A percentile compares a stretch with the other conserved stretches of the same genome.
Evolutionary conservation across 1,140 invertebrate species (phyloP).

Genomic region (Tetramorium simillimum): DNA sequence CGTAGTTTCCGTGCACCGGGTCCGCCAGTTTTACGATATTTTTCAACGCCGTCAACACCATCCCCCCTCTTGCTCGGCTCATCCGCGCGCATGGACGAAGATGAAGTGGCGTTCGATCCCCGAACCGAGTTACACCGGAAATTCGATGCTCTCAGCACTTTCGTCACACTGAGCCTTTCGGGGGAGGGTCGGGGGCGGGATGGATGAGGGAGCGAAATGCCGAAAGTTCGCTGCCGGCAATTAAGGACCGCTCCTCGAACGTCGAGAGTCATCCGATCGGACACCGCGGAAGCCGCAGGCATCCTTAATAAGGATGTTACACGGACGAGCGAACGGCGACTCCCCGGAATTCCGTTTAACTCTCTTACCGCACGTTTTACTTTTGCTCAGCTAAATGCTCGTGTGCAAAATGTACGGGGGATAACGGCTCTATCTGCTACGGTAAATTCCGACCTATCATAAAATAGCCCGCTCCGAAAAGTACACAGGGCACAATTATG

Average conservation of each 20-base stretch:
- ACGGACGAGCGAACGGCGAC: not conserved
- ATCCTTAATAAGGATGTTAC: constrained; percentile 58
- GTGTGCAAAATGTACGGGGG: not conserved
- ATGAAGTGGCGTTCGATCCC: constrained; percentile 48
- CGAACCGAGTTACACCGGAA: constrained; percentile 41
- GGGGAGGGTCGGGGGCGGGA: not conserved
- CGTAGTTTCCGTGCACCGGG: not conserved
- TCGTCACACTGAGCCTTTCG: not conserved
- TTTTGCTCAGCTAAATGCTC: not conserved
- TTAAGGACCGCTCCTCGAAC: constrained; percentile 56
- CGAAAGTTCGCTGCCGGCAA: constrained; percentile 48
- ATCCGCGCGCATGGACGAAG: constrained; percentile 28
- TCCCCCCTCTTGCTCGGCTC: not conserved
- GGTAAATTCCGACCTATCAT: not conserved
- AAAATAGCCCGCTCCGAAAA: not conserved
- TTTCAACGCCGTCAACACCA: constrained; percentile 31
- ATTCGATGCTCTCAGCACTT: constrained; percentile 56
- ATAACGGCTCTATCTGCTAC: not conserved
- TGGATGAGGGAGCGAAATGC: not conserved
- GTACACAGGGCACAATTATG: not conserved
- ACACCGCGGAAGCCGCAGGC: constrained; percentile 56
- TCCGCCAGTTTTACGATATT: constrained; percentile 49
- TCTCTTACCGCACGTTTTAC: not conserved
- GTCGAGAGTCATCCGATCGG: constrained; percentile 45
- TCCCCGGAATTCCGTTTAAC: constrained; percentile 15